Evolutionary conservation across 2,888 invertebrate genomes (phyloP).

Genomic region (Sarcophaga rosellei): DNA sequence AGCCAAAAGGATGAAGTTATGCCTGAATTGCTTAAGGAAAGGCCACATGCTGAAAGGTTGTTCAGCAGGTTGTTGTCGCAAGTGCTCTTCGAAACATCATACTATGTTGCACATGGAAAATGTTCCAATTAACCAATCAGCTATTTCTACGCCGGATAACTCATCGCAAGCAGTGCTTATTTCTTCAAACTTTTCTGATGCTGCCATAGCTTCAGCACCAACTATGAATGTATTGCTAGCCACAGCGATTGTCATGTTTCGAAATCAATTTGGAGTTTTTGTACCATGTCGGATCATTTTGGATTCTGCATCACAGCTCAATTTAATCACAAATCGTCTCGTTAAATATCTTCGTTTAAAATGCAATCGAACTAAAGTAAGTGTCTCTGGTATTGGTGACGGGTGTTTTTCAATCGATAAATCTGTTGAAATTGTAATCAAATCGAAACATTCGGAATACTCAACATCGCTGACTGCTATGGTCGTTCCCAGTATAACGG

Average conservation of each 20-base stretch:
- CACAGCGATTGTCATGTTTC: too few relatives aligned
- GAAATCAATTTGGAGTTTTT: too few relatives aligned
- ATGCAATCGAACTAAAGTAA: conserved; percentile 6
- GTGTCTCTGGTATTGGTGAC: conserved; percentile 16
- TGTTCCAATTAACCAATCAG: neutral
- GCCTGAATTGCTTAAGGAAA: conserved; percentile 65
- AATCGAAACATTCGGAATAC: neutral
- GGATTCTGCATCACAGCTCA: too few relatives aligned
- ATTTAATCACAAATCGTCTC: too few relatives aligned
- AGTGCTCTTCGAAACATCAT: conserved; percentile 63
- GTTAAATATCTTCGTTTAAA: conserved; percentile 19
- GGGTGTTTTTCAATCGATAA: conserved; percentile 10
- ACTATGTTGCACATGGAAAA: conserved; percentile 61
- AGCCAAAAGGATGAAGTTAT: conserved; percentile 39
- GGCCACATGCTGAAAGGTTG: conserved; percentile 63
- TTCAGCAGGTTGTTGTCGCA: conserved; percentile 55
- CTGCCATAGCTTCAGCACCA: too few relatives aligned
- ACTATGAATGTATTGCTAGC: too few relatives aligned
- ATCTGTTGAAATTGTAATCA: conserved; percentile 7
- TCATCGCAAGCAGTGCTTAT: conserved; percentile 17
- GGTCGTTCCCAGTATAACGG: conserved; percentile 37
- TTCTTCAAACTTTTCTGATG: conserved; percentile 23
- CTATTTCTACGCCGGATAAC: too few relatives aligned
- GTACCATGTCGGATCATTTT: too few relatives aligned
- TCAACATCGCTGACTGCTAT: too few relatives aligned